Percentiles rank a stretch among this genome's conserved stretches.
Evolutionary conservation across 2,113 vertebrate species (phyloP).

Genomic region (Apaloderma vittatum): DNA sequence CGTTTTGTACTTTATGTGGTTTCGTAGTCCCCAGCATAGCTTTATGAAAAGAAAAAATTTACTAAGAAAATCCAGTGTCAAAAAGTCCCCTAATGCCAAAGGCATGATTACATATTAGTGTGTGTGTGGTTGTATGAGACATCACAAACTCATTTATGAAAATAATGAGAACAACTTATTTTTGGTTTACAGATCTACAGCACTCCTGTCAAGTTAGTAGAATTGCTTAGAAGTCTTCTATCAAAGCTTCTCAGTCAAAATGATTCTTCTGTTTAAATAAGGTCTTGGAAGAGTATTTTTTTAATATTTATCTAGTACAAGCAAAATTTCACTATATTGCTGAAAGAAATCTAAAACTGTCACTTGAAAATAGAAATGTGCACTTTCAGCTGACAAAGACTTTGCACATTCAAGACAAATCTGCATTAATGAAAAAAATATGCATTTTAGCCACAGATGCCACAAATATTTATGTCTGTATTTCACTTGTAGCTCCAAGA

Average conservation of each 20-base stretch:
- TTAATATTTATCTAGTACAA: not conserved
- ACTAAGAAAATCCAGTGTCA: not conserved
- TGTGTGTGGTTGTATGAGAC: rapidly evolving
- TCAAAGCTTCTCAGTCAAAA: not conserved
- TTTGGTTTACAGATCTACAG: not conserved
- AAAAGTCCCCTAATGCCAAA: not conserved
- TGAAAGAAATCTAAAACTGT: not conserved
- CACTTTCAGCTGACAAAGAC: not conserved
- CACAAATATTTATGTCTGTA: not conserved
- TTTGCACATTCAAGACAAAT: not conserved
- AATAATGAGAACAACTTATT: not conserved
- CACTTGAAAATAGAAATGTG: not conserved
- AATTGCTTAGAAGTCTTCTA: not conserved
- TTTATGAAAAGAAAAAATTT: not conserved
- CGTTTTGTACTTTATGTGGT: not conserved
- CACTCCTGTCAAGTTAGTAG: not conserved
- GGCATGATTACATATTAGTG: not conserved
- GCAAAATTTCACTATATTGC: not conserved
- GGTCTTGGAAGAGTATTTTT: not conserved
- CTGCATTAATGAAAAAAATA: not conserved
- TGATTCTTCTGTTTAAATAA: not conserved
- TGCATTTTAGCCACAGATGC: not conserved
- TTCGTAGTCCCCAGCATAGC: not conserved
- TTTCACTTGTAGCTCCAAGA: not conserved
- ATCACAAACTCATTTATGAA: not conserved